Conservation (phyloP, 2,113 vertebrate genomes). For the Nesoenas mayeri region DNA sequence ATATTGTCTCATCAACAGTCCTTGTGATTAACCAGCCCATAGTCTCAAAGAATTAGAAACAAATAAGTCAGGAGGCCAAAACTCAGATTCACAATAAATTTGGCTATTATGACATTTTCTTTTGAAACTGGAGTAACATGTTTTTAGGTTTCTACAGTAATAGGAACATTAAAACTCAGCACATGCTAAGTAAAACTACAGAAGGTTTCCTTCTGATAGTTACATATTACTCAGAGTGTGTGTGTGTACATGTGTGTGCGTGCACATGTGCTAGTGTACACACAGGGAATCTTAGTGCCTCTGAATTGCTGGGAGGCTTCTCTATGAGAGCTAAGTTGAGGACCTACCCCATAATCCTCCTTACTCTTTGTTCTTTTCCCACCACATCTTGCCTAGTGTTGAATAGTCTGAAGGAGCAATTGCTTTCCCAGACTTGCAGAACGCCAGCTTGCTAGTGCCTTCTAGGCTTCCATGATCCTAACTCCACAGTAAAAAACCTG, state of each 20-base stretch:
- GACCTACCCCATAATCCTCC: neutral
- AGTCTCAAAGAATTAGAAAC: neutral
- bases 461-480: neutral
- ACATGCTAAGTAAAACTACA: neutral
- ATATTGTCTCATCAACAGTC: neutral
- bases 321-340: neutral
- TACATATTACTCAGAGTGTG: neutral
- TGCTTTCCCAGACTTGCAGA: neutral
- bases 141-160: neutral
- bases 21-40: neutral
- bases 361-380: neutral
- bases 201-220: neutral
- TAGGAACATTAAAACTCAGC: neutral
- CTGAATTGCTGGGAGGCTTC: neutral
- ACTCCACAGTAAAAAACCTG: neutral
- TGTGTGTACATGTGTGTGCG: neutral
- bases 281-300: neutral
- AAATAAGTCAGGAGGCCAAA: neutral
- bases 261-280: no score
- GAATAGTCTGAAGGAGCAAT: neutral
- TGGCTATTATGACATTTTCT: neutral
- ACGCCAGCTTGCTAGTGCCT: neutral
- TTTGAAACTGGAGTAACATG: neutral
- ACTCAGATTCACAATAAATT: neutral
- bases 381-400: neutral